Percentiles rank a stretch among this genome's conserved stretches.
phyloP scores from a whole-genome alignment of 35 echinoderm and acorn worm genomes.

The Ophiothrix spiculata region DNA sequence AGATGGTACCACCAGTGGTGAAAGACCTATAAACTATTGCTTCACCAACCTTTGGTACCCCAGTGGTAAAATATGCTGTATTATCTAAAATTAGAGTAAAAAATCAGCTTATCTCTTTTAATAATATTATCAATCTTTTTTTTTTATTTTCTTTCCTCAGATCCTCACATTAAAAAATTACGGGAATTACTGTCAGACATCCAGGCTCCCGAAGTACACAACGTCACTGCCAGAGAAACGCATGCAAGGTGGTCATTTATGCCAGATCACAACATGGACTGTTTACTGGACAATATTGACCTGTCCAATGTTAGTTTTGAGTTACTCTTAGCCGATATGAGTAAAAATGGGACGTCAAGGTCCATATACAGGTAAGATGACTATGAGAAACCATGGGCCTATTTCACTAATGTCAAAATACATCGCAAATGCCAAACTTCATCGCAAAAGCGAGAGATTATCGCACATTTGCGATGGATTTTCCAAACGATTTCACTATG shows the following conservation, averaged over 20 bases:
- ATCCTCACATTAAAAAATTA: slow-evolving; percentile 58
- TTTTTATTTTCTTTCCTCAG: slow-evolving; percentile 21
- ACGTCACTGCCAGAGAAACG: slow-evolving; percentile 55
- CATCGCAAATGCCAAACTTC: no score
- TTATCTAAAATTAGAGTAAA: no score
- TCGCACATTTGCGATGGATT: no score
- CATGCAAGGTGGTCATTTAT: slow-evolving; percentile 70
- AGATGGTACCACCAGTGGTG: no score
- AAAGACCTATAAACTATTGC: no score
- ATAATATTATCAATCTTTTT: neutral
- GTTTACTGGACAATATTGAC: slow-evolving; percentile 32
- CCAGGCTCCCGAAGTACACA: slow-evolving; percentile 63
- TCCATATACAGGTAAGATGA: slow-evolving; percentile 64
- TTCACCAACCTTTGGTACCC: no score
- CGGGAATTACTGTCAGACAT: slow-evolving; percentile 78
- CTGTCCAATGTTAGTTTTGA: slow-evolving; percentile 54
- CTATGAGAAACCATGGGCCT: neutral
- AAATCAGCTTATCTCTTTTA: no score
- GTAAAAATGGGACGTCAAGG: slow-evolving; percentile 48
- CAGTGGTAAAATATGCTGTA: no score
- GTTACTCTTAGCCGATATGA: slow-evolving; percentile 59
- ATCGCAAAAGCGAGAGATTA: no score
- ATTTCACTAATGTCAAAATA: no score
- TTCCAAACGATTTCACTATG: no score
- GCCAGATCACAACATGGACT: slow-evolving; percentile 37